Percentiles rank a stretch among this genome's conserved stretches.
phyloP scores from a whole-genome alignment of 2,888 invertebrate species.

The Drosophila atroscutellata region DNA sequence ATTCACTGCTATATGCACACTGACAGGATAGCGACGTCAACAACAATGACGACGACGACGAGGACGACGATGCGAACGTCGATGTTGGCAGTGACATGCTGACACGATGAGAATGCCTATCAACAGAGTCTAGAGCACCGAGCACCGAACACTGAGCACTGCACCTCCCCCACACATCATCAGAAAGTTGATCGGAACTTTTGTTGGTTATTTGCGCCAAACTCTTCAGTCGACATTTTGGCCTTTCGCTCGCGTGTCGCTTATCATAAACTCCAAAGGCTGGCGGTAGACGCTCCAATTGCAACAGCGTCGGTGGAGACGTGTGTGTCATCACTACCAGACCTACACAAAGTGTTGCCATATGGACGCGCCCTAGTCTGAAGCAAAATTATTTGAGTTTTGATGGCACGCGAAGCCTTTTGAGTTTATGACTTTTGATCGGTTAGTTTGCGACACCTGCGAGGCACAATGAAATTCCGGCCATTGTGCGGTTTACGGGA shows the following conservation, averaged over 20 bases:
- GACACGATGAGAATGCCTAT: slow-evolving; percentile 59
- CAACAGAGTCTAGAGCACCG: slow-evolving; percentile 11
- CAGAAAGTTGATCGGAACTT: slow-evolving; percentile 49
- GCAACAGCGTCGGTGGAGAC: slow-evolving; percentile 69
- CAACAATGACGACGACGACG: slow-evolving; percentile 43
- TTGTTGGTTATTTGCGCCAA: slow-evolving; percentile 68
- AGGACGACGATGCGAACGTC: slow-evolving; percentile 11
- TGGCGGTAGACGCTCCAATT: slow-evolving; percentile 70
- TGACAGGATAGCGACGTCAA: slow-evolving; percentile 61
- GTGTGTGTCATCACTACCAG: slow-evolving; percentile 78
- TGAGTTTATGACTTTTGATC: slow-evolving; percentile 71
- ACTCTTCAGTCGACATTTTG: slow-evolving; percentile 36
- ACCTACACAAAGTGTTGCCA: slow-evolving; percentile 65
- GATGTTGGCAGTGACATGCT: slow-evolving; percentile 60
- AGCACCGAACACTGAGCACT: background rate
- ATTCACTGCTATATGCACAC: slow-evolving; percentile 73
- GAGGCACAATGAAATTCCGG: slow-evolving; percentile 24
- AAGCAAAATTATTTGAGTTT: slow-evolving; percentile 26
- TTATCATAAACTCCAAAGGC: slow-evolving; percentile 73
- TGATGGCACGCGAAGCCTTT: slow-evolving; percentile 65
- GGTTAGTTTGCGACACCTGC: slow-evolving; percentile 66
- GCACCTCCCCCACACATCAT: slow-evolving; percentile 54
- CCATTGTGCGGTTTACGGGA: slow-evolving; percentile 59
- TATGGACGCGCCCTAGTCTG: slow-evolving; percentile 45
- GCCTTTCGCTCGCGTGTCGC: slow-evolving; percentile 75